phyloP scores from a whole-genome alignment of 2,797 vertebrate genomes.

The Otolemur crassicaudatus region DNA sequence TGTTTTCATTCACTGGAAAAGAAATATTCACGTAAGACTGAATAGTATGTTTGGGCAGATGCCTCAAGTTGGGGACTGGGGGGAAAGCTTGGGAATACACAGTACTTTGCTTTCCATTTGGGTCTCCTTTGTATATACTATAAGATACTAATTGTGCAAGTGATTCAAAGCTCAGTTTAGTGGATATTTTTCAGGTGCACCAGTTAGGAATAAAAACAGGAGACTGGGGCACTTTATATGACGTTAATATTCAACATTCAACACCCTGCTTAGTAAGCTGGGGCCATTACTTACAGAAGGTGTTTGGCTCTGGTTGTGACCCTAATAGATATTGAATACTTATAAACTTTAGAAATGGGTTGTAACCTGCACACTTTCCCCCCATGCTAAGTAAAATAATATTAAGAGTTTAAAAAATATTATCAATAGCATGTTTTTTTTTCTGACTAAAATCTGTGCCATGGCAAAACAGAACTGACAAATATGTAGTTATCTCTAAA shows the following conservation, averaged over 20 bases:
- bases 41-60: slow-evolving; percentile 20
- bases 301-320: slow-evolving; percentile 45
- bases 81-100: neutral
- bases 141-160: slow-evolving; percentile 49
- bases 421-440: slow-evolving; percentile 10
- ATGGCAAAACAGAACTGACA: slow-evolving; percentile 21
- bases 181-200: slow-evolving; percentile 74
- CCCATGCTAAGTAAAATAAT: slow-evolving; percentile 59
- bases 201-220: slow-evolving; percentile 66
- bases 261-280: slow-evolving; percentile 11
- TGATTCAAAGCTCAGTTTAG: slow-evolving; percentile 34
- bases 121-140: neutral
- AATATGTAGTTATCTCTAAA: neutral
- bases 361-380: neutral
- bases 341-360: slow-evolving; percentile 72
- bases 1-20: neutral
- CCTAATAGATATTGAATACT: slow-evolving; percentile 46
- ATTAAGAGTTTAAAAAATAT: slow-evolving; percentile 33
- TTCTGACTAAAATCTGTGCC: slow-evolving; percentile 3
- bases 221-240: slow-evolving; percentile 61
- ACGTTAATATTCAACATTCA: slow-evolving; percentile 59
- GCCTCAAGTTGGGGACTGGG: neutral
- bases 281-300: neutral
- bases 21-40: neutral
- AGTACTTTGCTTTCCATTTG: neutral